phyloP scores from a whole-genome alignment of 2,888 invertebrate genomes.

The Linyphia triangularis region DNA sequence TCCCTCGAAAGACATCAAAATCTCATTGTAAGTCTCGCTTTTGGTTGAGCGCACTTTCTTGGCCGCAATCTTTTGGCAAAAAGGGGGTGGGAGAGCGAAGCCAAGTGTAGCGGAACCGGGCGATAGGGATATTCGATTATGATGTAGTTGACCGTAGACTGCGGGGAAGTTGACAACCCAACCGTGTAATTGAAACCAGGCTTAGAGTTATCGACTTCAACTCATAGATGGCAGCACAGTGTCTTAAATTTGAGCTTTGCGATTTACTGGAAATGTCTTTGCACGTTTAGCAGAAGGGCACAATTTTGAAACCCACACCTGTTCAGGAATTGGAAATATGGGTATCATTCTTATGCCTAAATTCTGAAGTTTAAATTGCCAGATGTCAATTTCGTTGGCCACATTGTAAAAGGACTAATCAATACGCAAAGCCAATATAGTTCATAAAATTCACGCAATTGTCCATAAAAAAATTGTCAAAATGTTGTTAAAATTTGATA shows the following conservation, averaged over 20 bases:
- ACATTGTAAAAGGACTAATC: no score
- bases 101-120: constrained; percentile 62
- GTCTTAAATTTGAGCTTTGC: constrained; percentile 8
- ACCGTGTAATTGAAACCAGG: constrained; percentile 70
- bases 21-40: constrained; percentile 72
- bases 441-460: no score
- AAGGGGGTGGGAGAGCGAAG: constrained; percentile 47
- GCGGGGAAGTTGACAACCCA: constrained; percentile 50
- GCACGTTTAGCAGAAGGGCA: no score
- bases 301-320: no score
- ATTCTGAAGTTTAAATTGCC: no score
- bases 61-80: constrained; percentile 67
- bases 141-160: constrained; percentile 70
- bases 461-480: no score
- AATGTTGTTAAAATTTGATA: no score
- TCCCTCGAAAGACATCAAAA: constrained; percentile 65
- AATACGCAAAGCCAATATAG: no score
- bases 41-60: constrained; percentile 69
- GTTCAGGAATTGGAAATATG: no score
- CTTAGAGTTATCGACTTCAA: constrained; percentile 23
- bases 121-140: constrained; percentile 73
- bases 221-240: constrained; percentile 63
- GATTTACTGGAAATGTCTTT: background rate
- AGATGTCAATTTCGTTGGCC: no score
- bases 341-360: no score